phyloP scores from a whole-genome alignment of 2,797 vertebrate species.

The Chanos chanos region DNA sequence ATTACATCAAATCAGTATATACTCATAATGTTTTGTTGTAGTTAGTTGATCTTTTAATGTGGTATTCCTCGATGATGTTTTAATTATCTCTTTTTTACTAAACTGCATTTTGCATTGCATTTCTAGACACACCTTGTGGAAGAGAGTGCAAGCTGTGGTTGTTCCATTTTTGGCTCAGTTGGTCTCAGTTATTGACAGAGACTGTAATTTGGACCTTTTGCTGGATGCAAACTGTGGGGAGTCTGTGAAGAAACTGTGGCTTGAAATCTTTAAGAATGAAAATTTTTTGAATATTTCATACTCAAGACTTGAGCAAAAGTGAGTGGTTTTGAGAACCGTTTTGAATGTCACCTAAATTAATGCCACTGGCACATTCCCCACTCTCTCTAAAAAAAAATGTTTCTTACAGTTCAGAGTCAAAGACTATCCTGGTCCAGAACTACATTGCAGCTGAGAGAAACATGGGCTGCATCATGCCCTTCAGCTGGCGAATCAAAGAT shows the following conservation, averaged over 20 bases:
- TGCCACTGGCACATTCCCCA: not conserved
- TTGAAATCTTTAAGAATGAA: constrained; percentile 81
- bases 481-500: constrained; percentile 93
- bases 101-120: no score
- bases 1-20: no score
- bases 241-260: constrained; percentile 81
- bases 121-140: constrained; percentile 88
- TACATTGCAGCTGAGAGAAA: constrained; percentile 62
- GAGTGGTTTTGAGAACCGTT: constrained; percentile 38
- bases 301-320: constrained; percentile 62
- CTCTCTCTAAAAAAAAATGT: not conserved
- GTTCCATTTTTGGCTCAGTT: constrained; percentile 85
- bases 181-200: constrained; percentile 81
- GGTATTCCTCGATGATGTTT: no score
- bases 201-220: constrained; percentile 87
- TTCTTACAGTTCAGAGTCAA: constrained; percentile 67
- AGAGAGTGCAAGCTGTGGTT: constrained; percentile 80
- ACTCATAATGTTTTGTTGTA: no score
- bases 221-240: constrained; percentile 50
- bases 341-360: not conserved
- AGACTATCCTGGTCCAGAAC: constrained; percentile 82
- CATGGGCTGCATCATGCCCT: constrained; percentile 77
- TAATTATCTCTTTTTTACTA: not conserved
- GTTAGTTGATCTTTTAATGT: no score
- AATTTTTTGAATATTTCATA: constrained; percentile 79